Evolutionary conservation across 2,888 invertebrate genomes (phyloP), one percentile per base, ranked within the genome.

Genomic region (Rhingia rostrata): DNA sequence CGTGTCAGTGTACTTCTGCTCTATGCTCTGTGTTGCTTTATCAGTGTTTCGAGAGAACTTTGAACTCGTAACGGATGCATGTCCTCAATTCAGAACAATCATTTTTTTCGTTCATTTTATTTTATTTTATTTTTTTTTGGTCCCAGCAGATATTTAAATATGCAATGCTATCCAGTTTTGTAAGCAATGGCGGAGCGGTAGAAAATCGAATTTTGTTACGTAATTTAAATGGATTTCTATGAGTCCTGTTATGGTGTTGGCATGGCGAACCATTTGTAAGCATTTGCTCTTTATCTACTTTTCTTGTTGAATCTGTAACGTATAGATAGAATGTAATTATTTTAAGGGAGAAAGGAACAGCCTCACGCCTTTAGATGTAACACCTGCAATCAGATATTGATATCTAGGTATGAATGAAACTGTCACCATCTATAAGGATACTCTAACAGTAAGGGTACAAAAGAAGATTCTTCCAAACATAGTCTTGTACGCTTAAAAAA

Each of bases 1-100:
- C 58, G 66, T 80, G 79, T 67, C 79, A 74, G 70, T 58, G 35
- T 56, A 54, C 49, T 47, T 2, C 22, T 22, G 22, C 22, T 22
- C 22, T 22, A 22, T 22, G 32, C 22, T 51, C 43, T 53, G 32
- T 77, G 37, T 22, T 60, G 60, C 66, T 73, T 61, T 73, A 67
- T 73, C 61, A 67, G 35, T 73, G 73, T 66, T 80, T 54, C 35
- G 39, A 60, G 30, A 30, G 80, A 80, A 67, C 66, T 80, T 80
- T 80, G 61, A 80, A 73, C 73, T 61, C 67, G 39, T 2, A 67
- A 47, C 61, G 73, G 61, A 73, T 73, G 67, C 47, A 67, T 80
- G 61, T 35, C 41, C 73, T 54, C 45, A 41, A 45, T 72, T 45
- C 63, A 33, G 32, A 72, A 73, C 30, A 54, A 61, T 41, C 39